Base-by-base conservation (phyloP, 1,140 invertebrate species). In the Thrips palmi region DNA sequence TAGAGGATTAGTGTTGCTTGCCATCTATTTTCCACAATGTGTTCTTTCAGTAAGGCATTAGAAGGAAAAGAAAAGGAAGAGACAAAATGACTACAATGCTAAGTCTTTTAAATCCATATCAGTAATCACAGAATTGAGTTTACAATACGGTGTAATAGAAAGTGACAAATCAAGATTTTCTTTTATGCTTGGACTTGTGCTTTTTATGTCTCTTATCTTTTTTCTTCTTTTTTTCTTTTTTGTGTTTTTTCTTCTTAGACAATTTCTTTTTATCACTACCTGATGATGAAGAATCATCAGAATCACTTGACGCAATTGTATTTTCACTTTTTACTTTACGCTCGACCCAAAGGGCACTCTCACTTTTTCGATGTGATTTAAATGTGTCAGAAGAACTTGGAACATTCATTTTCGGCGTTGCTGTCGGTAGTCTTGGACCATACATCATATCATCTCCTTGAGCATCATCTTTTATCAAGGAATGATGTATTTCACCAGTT, bases 361-460 rank as follows among this genome's bases (percentile, higher is more conserved):
- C 28, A 30, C 5, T 46, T 39, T 2, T 14, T 20, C 32, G 15
- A 1, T 28, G 32, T 43, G 3, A n/a, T n/a, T n/a, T n/a, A n/a
- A n/a, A n/a, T n/a, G n/a, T n/a, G n/a, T n/a, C n/a, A n/a, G n/a
- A n/a, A n/a, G n/a, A n/a, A n/a, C n/a, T n/a, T n/a, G n/a, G n/a
- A n/a, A n/a, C n/a, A n/a, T n/a, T n/a, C n/a, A n/a, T n/a, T n/a
- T n/a, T n/a, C n/a, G 24, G 14, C 11, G 33, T 23, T 8, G 37
- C 49, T 4, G 57, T 56, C 2, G 69, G 68, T 43, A 72, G 56
- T 45, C 57, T 61, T 4, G 68, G 70, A 11, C 70, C 70, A 38
- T 72, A 71, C 3, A 5, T 8, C 22, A 56, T 47, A 39, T 58
- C 51, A 2, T 18, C 8, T 6, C 17, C 27, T n/a, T 44, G 45